Conservation (phyloP, 2,797 vertebrate species). For the Melanitta fusca region DNA sequence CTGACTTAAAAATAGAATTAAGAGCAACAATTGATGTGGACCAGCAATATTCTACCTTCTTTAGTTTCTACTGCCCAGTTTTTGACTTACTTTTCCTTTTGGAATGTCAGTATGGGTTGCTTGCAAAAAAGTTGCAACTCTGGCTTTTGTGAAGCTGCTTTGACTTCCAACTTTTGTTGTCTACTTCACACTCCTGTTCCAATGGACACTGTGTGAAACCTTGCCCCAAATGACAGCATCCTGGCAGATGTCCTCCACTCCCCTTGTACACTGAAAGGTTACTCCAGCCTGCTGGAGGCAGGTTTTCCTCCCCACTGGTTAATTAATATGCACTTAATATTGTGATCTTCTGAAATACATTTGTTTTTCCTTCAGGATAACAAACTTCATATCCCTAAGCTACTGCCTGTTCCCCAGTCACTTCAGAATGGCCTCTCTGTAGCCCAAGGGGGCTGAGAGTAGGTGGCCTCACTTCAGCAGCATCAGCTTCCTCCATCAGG, state of each 20-base stretch:
- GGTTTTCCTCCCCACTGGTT: background rate
- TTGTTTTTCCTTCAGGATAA: background rate
- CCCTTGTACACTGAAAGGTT: background rate
- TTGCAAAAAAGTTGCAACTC: background rate
- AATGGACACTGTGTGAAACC: background rate
- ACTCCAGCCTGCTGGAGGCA: background rate
- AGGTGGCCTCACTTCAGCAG: background rate
- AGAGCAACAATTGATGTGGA: background rate
- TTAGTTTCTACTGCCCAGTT: background rate
- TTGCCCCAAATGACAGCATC: background rate
- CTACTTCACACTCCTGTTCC: background rate
- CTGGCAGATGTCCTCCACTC: background rate
- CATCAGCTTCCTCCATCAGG: background rate
- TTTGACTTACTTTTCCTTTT: background rate
- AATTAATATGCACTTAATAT: background rate
- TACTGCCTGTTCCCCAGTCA: background rate
- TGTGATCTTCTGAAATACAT: background rate
- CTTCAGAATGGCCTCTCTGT: background rate
- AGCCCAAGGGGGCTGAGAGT: background rate
- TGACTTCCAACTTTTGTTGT: background rate
- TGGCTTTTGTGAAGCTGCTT: background rate
- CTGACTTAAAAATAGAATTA: background rate
- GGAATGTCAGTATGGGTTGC: rapidly evolving
- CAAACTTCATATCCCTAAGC: background rate
- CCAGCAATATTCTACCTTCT: background rate